A percentile compares a stretch with the other conserved stretches of the same genome.
These are phyloP conservation scores for Silurus aristotelis DNA, from an alignment of 2,797 vertebrate genomes.

Conservation along the genomic window DNA sequence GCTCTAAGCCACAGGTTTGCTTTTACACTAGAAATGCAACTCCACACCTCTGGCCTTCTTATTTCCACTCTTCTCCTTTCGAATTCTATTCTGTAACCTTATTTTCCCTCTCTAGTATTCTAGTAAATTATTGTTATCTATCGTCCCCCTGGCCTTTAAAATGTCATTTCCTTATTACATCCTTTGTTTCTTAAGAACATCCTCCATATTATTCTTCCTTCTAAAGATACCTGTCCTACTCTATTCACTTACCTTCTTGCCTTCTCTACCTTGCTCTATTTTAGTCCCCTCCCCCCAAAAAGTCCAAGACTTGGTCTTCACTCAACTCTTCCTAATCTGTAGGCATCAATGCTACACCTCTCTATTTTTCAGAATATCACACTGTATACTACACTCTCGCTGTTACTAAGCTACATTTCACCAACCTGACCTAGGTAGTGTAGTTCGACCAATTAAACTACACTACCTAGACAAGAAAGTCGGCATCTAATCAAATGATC, in stretches of 20 bases:
- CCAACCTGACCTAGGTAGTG: not conserved
- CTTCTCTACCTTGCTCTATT: not conserved
- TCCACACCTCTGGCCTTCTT: too few species aligned
- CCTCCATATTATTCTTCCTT: not conserved
- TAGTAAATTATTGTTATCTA: not conserved
- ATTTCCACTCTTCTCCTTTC: not conserved
- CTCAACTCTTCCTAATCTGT: not conserved
- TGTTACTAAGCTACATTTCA: not conserved
- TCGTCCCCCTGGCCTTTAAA: not conserved
- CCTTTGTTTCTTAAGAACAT: not conserved
- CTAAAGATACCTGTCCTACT: not conserved
- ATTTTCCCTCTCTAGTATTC: not conserved
- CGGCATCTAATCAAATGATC: not conserved
- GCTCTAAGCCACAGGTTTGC: too few species aligned
- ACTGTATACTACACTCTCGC: not conserved
- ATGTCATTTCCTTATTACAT: not conserved
- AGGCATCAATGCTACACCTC: not conserved
- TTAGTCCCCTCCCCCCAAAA: not conserved
- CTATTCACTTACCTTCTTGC: not conserved
- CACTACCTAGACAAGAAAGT: not conserved
- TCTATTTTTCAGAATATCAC: not conserved
- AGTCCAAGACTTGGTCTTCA: not conserved
- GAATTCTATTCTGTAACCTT: not conserved
- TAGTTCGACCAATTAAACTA: not conserved
- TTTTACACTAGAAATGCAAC: not conserved